phyloP scores from a whole-genome alignment of 92 coral and sea anemone species.

The Siderastrea radians region DNA sequence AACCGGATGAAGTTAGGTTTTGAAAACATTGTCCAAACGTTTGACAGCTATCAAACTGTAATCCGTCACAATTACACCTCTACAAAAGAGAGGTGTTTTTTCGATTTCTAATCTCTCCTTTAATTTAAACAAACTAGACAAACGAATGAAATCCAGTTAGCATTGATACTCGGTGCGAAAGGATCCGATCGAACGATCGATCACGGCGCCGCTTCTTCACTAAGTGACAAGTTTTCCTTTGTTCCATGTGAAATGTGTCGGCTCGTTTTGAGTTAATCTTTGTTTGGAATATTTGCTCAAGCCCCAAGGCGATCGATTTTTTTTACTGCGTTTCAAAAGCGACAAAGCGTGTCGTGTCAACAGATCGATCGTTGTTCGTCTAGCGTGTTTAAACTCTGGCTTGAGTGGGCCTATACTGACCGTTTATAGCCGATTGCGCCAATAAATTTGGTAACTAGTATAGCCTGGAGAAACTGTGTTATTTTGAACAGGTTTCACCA shows the following conservation, averaged over 20 bases:
- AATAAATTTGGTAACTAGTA: too few relatives aligned
- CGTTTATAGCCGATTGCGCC: too few relatives aligned
- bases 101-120: constrained; percentile 20
- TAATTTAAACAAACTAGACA: constrained; percentile 21
- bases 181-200: not conserved
- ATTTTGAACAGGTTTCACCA: too few relatives aligned
- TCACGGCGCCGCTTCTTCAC: not conserved
- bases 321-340: not conserved
- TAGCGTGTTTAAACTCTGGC: too few relatives aligned
- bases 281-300: not conserved
- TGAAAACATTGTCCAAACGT: constrained; percentile 13
- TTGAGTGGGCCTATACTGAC: too few relatives aligned
- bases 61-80: constrained; percentile 43
- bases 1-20: not conserved
- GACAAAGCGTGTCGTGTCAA: not conserved
- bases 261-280: constrained; percentile 3
- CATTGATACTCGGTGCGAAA: constrained; percentile 6
- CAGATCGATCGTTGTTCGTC: too few relatives aligned
- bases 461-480: too few relatives aligned
- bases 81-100: constrained; percentile 40
- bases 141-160: not conserved
- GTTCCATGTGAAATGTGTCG: not conserved
- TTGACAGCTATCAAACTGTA: constrained; percentile 39
- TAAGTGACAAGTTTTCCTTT: constrained; percentile 12
- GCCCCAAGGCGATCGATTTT: constrained; percentile 8